Percentiles rank a stretch among this genome's conserved stretches.
These are phyloP conservation scores for Stegodyphus mimosarum DNA, from an alignment of 1,140 invertebrate genomes.

Conservation along the genomic window DNA sequence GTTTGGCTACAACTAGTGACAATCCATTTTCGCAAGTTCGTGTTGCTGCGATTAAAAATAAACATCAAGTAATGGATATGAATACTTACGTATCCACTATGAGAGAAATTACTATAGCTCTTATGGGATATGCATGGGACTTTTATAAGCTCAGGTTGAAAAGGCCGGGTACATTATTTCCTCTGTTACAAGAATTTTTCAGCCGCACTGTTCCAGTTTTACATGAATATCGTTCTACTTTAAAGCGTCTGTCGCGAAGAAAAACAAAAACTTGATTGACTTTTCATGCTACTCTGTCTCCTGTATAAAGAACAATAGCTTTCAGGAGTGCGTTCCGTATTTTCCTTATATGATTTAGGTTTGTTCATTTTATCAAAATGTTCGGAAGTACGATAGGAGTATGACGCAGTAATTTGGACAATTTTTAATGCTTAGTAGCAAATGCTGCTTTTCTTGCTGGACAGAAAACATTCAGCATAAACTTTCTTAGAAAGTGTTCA, in stretches of 20 bases:
- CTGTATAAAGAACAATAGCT: not conserved
- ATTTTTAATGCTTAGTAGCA: no score
- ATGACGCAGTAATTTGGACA: no score
- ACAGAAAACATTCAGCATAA: no score
- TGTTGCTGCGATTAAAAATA: constrained; percentile 18
- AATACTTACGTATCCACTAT: constrained; percentile 9
- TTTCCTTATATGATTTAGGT: no score
- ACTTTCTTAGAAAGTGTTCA: no score
- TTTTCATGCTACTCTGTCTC: not conserved
- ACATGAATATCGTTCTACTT: not conserved
- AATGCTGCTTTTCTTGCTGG: no score
- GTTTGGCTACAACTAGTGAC: constrained; percentile 54
- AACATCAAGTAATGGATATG: not conserved
- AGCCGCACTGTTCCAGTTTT: constrained; percentile 2
- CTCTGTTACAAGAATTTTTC: constrained; percentile 28
- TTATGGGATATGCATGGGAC: constrained; percentile 52
- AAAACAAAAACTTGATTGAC: not conserved
- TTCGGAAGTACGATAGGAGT: no score
- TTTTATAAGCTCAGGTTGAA: constrained; percentile 46
- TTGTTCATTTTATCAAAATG: no score
- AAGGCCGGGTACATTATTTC: constrained; percentile 39
- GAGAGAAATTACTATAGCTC: constrained; percentile 39
- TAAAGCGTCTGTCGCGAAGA: not conserved
- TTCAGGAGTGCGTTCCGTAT: no score
- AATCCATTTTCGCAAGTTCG: constrained; percentile 52